Percentiles rank a stretch among this genome's conserved stretches.
Conservation (phyloP, 2,888 invertebrate genomes). For the Caenorhabditis becei region DNA sequence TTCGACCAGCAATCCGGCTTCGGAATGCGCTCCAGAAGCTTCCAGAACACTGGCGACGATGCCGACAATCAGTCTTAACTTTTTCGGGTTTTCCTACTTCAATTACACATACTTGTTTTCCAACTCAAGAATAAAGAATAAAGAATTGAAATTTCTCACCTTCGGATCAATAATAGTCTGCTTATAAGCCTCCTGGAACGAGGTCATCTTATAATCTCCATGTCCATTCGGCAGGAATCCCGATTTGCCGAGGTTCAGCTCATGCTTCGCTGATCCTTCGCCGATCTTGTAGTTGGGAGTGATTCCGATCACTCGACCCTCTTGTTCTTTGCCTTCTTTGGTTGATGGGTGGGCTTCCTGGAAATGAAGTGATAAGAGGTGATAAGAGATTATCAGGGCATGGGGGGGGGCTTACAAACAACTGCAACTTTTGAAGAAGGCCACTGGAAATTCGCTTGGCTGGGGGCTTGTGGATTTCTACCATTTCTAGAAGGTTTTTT, state of each 20-base stretch:
- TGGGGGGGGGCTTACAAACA: slow-evolving; percentile 48
- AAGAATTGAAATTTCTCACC: slow-evolving; percentile 59
- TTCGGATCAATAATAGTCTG: slow-evolving; percentile 82
- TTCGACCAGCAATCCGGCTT: slow-evolving; percentile 55
- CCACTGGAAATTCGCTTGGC: slow-evolving; percentile 51
- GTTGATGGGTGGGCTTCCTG: slow-evolving; percentile 73
- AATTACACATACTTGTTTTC: slow-evolving; percentile 14
- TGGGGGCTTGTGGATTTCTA: slow-evolving; percentile 50
- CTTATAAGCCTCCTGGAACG: slow-evolving; percentile 78
- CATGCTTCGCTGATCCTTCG: slow-evolving; percentile 71
- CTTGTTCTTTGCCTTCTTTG: slow-evolving; percentile 65
- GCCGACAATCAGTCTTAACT: background rate
- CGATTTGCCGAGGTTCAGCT: slow-evolving; percentile 67
- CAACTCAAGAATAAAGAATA: background rate
- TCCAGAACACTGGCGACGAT: background rate
- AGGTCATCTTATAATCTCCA: slow-evolving; percentile 80
- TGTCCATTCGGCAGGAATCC: slow-evolving; percentile 71
- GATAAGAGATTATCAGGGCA: background rate
- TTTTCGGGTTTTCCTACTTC: slow-evolving; percentile 38
- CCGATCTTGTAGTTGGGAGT: slow-evolving; percentile 79
- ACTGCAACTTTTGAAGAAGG: slow-evolving; percentile 47
- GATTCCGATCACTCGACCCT: slow-evolving; percentile 72
- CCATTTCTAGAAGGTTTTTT: too few relatives aligned
- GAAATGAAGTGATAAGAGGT: slow-evolving; percentile 18
- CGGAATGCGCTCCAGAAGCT: slow-evolving; percentile 28